Percentiles rank a stretch among this genome's conserved stretches.
Conservation (phyloP, 2,888 invertebrate genomes). For the Sesia apiformis region DNA sequence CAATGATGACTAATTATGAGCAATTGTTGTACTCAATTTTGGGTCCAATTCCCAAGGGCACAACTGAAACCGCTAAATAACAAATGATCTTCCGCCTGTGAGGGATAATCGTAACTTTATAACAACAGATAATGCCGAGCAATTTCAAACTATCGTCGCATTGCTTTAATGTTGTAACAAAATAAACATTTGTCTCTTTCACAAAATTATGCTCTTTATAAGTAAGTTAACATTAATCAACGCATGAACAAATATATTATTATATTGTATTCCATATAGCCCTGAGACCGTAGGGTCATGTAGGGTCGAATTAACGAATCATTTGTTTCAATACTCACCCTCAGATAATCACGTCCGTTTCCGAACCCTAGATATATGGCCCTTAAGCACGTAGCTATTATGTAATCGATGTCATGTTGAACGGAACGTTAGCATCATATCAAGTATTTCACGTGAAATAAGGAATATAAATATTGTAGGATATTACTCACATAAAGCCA, state of each 20-base stretch:
- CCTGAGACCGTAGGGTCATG: too few relatives aligned
- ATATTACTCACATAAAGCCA: background rate
- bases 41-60: background rate
- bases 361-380: background rate
- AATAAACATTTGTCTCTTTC: too few relatives aligned
- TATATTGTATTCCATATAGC: too few relatives aligned
- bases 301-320: constrained; percentile 27
- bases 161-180: too few relatives aligned
- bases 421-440: background rate
- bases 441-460: background rate
- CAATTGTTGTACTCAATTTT: background rate
- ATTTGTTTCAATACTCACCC: constrained; percentile 41
- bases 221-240: too few relatives aligned
- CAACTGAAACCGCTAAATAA: too few relatives aligned
- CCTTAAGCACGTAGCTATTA: background rate
- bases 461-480: background rate
- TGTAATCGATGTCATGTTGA: background rate
- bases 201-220: too few relatives aligned
- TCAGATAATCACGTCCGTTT: background rate
- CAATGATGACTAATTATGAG: constrained; percentile 1
- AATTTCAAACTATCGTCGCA: too few relatives aligned
- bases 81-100: too few relatives aligned
- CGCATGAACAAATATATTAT: too few relatives aligned
- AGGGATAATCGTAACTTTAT: too few relatives aligned
- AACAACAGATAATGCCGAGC: too few relatives aligned